Conservation (phyloP, 2,797 vertebrate genomes). For the Sebastes iracundus region DNA sequence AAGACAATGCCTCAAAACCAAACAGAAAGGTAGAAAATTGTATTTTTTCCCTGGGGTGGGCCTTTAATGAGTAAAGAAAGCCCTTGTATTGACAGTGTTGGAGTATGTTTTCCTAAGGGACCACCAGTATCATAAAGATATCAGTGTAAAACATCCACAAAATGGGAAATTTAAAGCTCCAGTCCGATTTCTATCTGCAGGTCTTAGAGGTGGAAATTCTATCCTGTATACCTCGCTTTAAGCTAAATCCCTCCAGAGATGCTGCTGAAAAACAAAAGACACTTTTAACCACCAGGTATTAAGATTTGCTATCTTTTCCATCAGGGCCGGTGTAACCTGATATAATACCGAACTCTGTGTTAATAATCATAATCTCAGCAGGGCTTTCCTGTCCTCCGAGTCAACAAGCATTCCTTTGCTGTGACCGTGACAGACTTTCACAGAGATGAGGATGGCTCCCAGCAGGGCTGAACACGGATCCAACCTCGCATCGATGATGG, state of each 20-base stretch:
- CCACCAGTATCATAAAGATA: neutral
- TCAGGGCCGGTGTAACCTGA: slow-evolving; percentile 26
- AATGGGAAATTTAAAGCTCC: neutral
- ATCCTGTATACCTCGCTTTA: neutral
- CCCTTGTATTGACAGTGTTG: neutral
- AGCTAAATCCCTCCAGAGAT: slow-evolving; percentile 10
- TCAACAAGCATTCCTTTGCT: slow-evolving; percentile 46
- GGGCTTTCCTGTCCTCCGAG: slow-evolving; percentile 33
- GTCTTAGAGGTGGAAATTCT: slow-evolving; percentile 8
- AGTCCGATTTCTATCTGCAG: slow-evolving; percentile 12
- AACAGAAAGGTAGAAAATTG: too few species aligned
- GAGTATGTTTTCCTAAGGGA: neutral
- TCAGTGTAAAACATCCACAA: neutral
- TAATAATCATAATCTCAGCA: slow-evolving; percentile 53
- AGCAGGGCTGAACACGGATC: neutral
- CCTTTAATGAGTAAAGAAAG: neutral
- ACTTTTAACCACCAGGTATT: slow-evolving; percentile 22
- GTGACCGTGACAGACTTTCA: slow-evolving; percentile 49
- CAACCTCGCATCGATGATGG: slow-evolving; percentile 28
- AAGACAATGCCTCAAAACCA: too few species aligned
- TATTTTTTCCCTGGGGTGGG: neutral
- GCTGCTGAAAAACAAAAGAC: slow-evolving; percentile 42
- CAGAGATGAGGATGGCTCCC: slow-evolving; percentile 21
- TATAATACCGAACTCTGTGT: slow-evolving; percentile 37
- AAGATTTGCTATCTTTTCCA: slow-evolving; percentile 31